phyloP scores from a whole-genome alignment of 2,113 vertebrate genomes.

The Menura novaehollandiae region DNA sequence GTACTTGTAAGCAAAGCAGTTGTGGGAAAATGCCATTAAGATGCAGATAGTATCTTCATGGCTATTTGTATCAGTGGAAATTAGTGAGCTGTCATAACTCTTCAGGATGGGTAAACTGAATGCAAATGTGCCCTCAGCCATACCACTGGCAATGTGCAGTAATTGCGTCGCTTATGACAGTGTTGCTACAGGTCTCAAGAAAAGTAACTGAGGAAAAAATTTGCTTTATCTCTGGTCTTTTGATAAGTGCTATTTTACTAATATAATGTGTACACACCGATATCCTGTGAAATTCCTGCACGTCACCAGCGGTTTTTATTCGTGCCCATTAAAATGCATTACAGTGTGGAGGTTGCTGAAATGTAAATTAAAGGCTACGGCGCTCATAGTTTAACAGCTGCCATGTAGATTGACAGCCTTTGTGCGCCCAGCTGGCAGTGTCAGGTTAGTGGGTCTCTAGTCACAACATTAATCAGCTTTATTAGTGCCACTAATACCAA shows the following conservation, averaged over 20 bases:
- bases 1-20: constrained; percentile 35
- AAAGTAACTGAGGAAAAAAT: constrained; percentile 31
- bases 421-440: constrained; percentile 80
- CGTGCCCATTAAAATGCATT: constrained; percentile 44
- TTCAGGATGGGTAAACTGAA: not conserved
- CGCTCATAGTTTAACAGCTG: constrained; percentile 69
- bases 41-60: constrained; percentile 35
- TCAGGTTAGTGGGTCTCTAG: constrained; percentile 85
- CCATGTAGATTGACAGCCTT: constrained; percentile 73
- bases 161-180: not conserved
- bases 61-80: constrained; percentile 9
- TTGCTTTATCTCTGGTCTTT: constrained; percentile 59
- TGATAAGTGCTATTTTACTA: constrained; percentile 47
- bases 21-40: constrained; percentile 47
- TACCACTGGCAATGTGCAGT: not conserved
- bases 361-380: constrained; percentile 53
- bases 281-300: constrained; percentile 65
- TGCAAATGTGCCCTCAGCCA: not conserved
- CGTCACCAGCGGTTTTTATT: constrained; percentile 44
- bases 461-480: constrained; percentile 93
- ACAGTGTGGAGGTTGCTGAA: constrained; percentile 42
- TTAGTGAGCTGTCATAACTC: constrained; percentile 38
- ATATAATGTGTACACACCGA: constrained; percentile 56
- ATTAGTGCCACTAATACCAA: constrained; percentile 92
- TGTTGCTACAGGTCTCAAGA: not conserved